Conservation (phyloP, 2,797 vertebrate genomes). For the Lycodopsis pacificus region DNA sequence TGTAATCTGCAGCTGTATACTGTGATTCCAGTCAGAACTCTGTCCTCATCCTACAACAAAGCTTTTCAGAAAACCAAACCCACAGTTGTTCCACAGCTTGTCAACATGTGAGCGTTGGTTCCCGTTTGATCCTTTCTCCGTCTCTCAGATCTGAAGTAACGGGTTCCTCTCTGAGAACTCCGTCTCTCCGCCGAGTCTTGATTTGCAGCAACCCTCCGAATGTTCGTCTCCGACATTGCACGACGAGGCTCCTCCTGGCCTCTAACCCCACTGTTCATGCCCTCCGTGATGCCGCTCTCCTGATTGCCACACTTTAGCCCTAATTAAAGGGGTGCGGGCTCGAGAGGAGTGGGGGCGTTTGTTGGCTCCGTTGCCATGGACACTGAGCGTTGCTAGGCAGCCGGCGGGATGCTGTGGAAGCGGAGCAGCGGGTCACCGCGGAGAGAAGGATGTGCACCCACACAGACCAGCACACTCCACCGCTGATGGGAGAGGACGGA, state of each 20-base stretch:
- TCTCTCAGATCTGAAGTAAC: constrained; percentile 21
- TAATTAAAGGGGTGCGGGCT: constrained; percentile 80
- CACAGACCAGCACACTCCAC: constrained; percentile 64
- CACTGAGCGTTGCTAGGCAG: constrained; percentile 86
- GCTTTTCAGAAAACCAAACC: background rate
- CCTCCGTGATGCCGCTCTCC: constrained; percentile 51
- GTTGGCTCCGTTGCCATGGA: constrained; percentile 87
- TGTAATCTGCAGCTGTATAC: background rate
- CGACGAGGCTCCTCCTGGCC: background rate
- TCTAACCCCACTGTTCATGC: constrained; percentile 17
- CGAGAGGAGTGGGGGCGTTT: constrained; percentile 80
- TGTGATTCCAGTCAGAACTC: background rate
- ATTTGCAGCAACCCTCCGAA: constrained; percentile 28
- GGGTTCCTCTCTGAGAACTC: background rate
- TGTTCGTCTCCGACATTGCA: constrained; percentile 28
- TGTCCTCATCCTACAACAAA: background rate
- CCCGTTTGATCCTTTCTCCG: constrained; percentile 22
- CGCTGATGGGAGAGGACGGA: constrained; percentile 32
- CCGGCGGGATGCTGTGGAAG: constrained; percentile 83
- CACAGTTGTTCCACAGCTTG: background rate
- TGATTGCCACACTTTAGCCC: constrained; percentile 80
- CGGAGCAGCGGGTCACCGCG: constrained; percentile 81
- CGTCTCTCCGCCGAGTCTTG: background rate
- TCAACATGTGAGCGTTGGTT: background rate
- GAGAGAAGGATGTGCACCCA: constrained; percentile 79